Evolutionary conservation across 2,888 invertebrate species (phyloP).

Genomic region (Melieria omissa): DNA sequence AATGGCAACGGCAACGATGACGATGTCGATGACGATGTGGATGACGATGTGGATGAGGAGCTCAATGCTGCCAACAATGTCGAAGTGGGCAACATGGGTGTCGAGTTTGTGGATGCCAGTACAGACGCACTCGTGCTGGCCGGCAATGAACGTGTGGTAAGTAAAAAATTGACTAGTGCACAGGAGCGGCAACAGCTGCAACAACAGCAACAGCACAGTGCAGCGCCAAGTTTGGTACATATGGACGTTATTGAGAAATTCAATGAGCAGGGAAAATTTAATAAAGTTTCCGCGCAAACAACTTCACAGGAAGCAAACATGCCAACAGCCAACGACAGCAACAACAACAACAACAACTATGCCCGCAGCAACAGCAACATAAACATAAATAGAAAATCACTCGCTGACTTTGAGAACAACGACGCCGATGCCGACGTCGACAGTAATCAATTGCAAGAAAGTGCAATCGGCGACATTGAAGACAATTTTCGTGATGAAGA

Average conservation of each 20-base stretch:
- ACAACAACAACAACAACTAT: conserved; percentile 31
- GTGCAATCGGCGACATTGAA: conserved; percentile 56
- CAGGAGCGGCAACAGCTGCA: conserved; percentile 37
- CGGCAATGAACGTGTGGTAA: conserved; percentile 5
- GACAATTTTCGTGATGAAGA: conserved; percentile 52
- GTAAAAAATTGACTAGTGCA: conserved; percentile 29
- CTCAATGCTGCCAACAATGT: conserved; percentile 26
- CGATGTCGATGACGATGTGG: conserved; percentile 24
- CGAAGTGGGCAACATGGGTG: conserved; percentile 20
- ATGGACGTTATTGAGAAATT: conserved; percentile 56
- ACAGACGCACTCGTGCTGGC: conserved; percentile 20
- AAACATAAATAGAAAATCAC: conserved; percentile 28
- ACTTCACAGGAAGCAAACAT: conserved; percentile 24
- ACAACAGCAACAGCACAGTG: conserved; percentile 34
- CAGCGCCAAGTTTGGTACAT: conserved; percentile 42
- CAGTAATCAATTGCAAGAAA: conserved; percentile 38
- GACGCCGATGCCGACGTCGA: conserved; percentile 26
- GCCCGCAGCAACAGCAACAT: conserved; percentile 28
- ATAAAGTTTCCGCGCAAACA: conserved; percentile 48
- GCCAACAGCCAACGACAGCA: conserved; percentile 38
- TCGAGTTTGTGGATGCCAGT: conserved; percentile 14
- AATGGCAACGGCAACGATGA: conserved; percentile 28
- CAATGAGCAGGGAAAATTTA: conserved; percentile 57
- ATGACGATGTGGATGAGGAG: conserved; percentile 23
- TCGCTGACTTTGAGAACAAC: conserved; percentile 27